Conservation (phyloP, 2,113 vertebrate genomes). For the Eudyptes chrysolophus region DNA sequence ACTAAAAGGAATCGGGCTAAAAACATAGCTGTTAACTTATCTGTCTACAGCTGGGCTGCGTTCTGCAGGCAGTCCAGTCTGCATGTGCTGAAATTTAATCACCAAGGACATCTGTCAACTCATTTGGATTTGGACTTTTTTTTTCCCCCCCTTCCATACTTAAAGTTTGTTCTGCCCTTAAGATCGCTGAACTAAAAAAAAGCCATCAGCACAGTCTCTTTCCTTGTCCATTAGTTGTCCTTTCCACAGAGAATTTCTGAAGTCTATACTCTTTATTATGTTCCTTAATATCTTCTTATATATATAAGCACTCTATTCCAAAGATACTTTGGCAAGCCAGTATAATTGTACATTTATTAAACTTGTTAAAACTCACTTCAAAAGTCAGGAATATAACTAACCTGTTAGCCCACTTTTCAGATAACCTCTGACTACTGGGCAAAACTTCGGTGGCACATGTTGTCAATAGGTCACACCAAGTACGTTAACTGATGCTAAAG, state of each 20-base stretch:
- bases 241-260: neutral
- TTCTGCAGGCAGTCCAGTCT: neutral
- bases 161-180: neutral
- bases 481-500: neutral
- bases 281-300: neutral
- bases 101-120: slow-evolving; percentile 58
- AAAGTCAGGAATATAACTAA: neutral
- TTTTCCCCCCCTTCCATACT: neutral
- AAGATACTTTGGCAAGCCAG: neutral
- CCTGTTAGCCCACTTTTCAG: neutral
- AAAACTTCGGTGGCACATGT: rapidly evolving
- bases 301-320: neutral
- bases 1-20: neutral
- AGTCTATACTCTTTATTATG: neutral
- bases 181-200: neutral
- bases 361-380: neutral
- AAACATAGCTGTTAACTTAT: neutral
- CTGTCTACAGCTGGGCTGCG: neutral
- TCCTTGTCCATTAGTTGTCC: neutral
- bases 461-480: neutral
- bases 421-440: neutral
- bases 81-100: slow-evolving; percentile 60
- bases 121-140: neutral
- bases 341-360: neutral
- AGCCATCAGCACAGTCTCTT: neutral